Percentiles rank a stretch among this genome's conserved stretches.
Evolutionary conservation across 2,113 vertebrate species (phyloP).

Genomic region (Notothenia rossii): DNA sequence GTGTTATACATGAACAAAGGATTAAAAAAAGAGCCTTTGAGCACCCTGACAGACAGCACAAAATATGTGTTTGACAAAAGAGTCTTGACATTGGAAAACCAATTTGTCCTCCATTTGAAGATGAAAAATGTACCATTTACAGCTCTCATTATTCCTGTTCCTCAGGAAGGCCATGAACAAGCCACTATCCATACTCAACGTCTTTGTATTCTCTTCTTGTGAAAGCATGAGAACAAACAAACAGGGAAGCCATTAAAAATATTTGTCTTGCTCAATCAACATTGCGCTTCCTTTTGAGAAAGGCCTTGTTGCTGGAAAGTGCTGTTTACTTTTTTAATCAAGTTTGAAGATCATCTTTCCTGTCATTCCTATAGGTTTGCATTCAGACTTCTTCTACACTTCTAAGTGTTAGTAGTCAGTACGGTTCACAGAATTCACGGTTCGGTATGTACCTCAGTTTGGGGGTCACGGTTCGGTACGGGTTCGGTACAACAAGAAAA

Average conservation of each 20-base stretch:
- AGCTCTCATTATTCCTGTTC: background rate
- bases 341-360: background rate
- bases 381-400: background rate
- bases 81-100: background rate
- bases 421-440: no score
- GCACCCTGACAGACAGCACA: background rate
- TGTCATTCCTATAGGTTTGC: background rate
- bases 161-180: background rate
- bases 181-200: background rate
- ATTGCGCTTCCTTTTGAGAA: background rate
- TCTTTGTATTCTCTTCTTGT: constrained; percentile 1
- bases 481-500: no score
- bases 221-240: background rate
- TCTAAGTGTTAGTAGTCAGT: no score
- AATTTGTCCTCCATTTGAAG: background rate
- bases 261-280: background rate
- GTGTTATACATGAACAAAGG: background rate
- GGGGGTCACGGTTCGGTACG: no score
- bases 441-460: no score
- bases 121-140: background rate
- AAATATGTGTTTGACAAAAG: background rate
- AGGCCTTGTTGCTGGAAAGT: no score
- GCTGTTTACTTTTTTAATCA: background rate
- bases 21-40: background rate
- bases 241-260: background rate